phyloP scores from a whole-genome alignment of 2,888 invertebrate genomes.

The Melangyna quadrimaculata region DNA sequence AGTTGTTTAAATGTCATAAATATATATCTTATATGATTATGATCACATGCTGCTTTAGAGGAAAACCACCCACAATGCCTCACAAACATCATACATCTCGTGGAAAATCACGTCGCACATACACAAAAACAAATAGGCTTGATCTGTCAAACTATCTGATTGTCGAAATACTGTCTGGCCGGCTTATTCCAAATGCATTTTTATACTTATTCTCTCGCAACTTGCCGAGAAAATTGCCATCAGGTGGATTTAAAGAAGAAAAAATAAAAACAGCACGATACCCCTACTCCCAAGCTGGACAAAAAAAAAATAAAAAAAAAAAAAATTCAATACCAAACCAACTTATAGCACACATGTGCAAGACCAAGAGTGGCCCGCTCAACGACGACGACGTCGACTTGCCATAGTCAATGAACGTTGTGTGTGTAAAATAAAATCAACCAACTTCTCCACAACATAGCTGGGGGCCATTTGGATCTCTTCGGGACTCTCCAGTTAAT shows the following conservation, averaged over 20 bases:
- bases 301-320: constrained; percentile 20
- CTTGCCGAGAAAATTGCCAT: constrained; percentile 42
- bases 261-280: constrained; percentile 7
- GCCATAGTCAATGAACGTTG: constrained; percentile 61
- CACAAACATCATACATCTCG: not conserved
- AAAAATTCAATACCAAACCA: constrained; percentile 57
- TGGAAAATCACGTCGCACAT: constrained; percentile 20
- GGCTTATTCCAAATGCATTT: constrained; percentile 47
- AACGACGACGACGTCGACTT: no score
- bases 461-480: constrained; percentile 74
- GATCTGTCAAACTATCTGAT: constrained; percentile 32
- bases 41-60: constrained; percentile 4
- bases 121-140: not conserved
- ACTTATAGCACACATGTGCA: constrained; percentile 56
- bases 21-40: not conserved
- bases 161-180: constrained; percentile 47
- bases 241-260: constrained; percentile 60
- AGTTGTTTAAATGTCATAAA: constrained; percentile 23
- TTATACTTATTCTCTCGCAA: constrained; percentile 8
- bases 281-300: constrained; percentile 27
- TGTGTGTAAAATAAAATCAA: constrained; percentile 56
- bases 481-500: constrained; percentile 74
- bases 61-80: constrained; percentile 17
- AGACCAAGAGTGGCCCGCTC: constrained; percentile 17
- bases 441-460: constrained; percentile 71